A percentile compares a stretch with the other conserved stretches of the same genome.
Conservation (phyloP, 2,797 vertebrate species). For the Ctenopoma kingsleyae region DNA sequence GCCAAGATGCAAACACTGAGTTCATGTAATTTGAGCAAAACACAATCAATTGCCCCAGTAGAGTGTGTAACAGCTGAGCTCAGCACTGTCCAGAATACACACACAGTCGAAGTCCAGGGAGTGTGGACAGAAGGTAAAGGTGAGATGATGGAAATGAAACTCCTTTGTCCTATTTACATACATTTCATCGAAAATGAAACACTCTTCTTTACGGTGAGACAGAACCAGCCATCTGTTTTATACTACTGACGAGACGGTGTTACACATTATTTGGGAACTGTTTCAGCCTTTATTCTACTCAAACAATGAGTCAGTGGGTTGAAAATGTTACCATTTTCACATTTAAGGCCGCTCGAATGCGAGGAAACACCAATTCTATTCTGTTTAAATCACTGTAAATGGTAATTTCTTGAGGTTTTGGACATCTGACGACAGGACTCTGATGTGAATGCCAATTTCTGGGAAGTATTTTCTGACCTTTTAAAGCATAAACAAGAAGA, state of each 20-base stretch:
- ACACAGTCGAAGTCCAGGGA: not conserved
- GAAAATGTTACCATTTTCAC: not conserved
- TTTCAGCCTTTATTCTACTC: not conserved
- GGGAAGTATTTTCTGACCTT: too few relatives aligned
- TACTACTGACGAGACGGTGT: not conserved
- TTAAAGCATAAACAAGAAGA: too few relatives aligned
- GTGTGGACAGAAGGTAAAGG: not conserved
- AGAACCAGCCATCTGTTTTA: constrained; percentile 9
- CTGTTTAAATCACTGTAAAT: not conserved
- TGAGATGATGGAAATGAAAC: not conserved
- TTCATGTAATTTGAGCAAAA: constrained; percentile 13
- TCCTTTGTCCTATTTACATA: constrained; percentile 23
- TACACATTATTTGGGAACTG: not conserved
- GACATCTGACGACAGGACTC: too few relatives aligned
- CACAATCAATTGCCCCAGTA: constrained; percentile 9
- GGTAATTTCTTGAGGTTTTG: too few relatives aligned
- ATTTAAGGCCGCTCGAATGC: not conserved
- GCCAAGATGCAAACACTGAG: not conserved
- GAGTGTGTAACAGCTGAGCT: constrained; percentile 6
- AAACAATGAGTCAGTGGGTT: not conserved
- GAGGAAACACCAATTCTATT: not conserved
- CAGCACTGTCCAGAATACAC: constrained; percentile 9
- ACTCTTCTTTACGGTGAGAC: constrained; percentile 32
- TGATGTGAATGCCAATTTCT: too few relatives aligned
- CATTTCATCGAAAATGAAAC: constrained; percentile 30